phyloP scores from a whole-genome alignment of 2,888 invertebrate genomes.

The Nysson spinosus region DNA sequence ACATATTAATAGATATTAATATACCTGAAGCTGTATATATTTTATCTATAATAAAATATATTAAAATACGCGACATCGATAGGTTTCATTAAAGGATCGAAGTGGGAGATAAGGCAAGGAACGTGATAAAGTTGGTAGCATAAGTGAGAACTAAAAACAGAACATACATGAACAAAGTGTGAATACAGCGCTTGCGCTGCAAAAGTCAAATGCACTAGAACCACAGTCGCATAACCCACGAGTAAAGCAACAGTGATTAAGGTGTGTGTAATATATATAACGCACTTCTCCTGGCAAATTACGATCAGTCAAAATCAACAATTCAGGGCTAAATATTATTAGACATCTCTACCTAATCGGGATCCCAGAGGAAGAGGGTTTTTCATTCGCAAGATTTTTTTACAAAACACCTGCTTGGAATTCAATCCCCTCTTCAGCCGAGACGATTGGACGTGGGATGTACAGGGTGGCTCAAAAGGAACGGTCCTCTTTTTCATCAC shows the following conservation, averaged over 20 bases:
- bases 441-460: neutral
- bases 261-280: constrained; percentile 52
- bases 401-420: too few relatives aligned
- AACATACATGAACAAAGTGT: constrained; percentile 30
- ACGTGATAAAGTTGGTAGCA: constrained; percentile 5
- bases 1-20: too few relatives aligned
- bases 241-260: constrained; percentile 68
- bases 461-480: constrained; percentile 4
- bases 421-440: constrained; percentile 4
- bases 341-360: constrained; percentile 27
- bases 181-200: constrained; percentile 52
- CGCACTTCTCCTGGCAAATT: constrained; percentile 55
- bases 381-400: too few relatives aligned
- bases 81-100: neutral
- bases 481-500: neutral
- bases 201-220: constrained; percentile 65
- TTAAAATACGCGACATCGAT: neutral
- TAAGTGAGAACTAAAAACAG: constrained; percentile 30
- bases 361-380: constrained; percentile 4
- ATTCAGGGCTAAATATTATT: constrained; percentile 40
- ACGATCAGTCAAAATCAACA: constrained; percentile 46
- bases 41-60: too few relatives aligned
- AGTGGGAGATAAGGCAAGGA: neutral
- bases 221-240: constrained; percentile 67
- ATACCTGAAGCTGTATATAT: too few relatives aligned